These are phyloP conservation scores for Centroberyx gerrardi DNA, from an alignment of 2,797 vertebrate species.

Conservation along the genomic window DNA sequence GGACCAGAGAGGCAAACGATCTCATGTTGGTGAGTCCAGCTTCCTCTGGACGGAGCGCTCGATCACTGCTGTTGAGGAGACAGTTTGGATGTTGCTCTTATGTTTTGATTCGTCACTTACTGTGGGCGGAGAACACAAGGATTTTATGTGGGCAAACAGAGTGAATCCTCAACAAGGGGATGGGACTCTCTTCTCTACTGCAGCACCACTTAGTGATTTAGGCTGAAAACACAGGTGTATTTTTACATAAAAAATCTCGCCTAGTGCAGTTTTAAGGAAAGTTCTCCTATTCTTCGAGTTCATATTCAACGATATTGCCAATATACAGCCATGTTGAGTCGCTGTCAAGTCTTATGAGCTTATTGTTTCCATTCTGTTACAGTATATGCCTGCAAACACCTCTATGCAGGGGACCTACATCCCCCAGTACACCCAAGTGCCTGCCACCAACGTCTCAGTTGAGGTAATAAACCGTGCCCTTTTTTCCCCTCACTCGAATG, in stretches of 20 bases:
- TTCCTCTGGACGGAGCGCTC: background rate
- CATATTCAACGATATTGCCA: background rate
- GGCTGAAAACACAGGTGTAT: no score
- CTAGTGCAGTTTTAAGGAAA: background rate
- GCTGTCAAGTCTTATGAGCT: conserved; percentile 2
- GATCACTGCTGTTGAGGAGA: background rate
- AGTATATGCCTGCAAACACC: conserved; percentile 92
- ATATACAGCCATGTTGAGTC: background rate
- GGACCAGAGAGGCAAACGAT: background rate
- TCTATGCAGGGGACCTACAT: conserved; percentile 94
- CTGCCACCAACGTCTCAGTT: conserved; percentile 89
- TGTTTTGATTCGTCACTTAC: background rate
- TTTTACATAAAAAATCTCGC: background rate
- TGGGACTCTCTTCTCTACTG: background rate
- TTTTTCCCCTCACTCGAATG: background rate
- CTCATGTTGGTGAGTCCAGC: background rate
- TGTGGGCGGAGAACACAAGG: background rate
- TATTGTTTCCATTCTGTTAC: conserved; percentile 30
- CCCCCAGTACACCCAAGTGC: conserved; percentile 92
- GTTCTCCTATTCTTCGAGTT: no score
- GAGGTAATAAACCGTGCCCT: conserved; percentile 85
- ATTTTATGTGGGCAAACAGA: background rate
- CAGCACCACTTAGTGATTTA: no score
- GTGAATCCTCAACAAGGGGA: background rate
- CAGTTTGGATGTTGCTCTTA: no score